Base-by-base conservation (phyloP, 2,113 vertebrate genomes). In the Sceloporus tristichus region DNA sequence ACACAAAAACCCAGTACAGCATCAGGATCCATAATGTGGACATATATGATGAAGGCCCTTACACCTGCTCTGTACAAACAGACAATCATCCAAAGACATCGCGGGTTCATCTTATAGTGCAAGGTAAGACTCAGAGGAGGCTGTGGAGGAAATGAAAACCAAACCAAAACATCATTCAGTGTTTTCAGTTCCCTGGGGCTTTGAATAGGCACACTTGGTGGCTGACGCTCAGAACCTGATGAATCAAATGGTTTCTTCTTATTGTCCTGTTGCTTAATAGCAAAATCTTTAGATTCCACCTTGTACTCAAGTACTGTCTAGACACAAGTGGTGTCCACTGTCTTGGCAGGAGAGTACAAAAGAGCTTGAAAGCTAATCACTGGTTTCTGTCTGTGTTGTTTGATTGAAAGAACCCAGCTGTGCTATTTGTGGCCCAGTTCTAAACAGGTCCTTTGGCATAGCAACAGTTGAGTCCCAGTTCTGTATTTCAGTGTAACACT, bases 21-120 rank as follows among this genome's bases (percentile, higher is more conserved):
- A 99, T 99, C 96, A 97, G 97, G 97, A 99, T 99, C 93, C 97
- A 98, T 88, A 98, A 99, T 0, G 98, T 99, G 85, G 98, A 98
- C 3, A 89, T 99, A 2, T 98, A 98, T 0, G 98, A 99, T 1
- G 99, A 99, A 86, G 99, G 99, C 1, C 98, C 98, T 0, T 99
- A 99, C 27, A 98, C 98, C 85, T 99, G 99, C 96, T 98, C 99
- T 0, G 98, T 99, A 91, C 98, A 99, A 94, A 99, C 98, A 27
- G 98, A 98, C 96, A 99, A 98, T 96, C 98, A 98, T 81, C 98
- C 98, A 84, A 98, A 98, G 92, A 98, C 98, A 0, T 99, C 98
- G 0, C 97, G 98, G 0, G 99, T 99, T 42, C 98, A 99, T 66
- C 98, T 99, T 95, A 98, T 99, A 0, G 98, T 99, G 92, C 98